Evolutionary conservation across 1,140 invertebrate species (phyloP), one percentile per base, ranked within the genome.

Genomic region (Sycophaga agraensis): DNA sequence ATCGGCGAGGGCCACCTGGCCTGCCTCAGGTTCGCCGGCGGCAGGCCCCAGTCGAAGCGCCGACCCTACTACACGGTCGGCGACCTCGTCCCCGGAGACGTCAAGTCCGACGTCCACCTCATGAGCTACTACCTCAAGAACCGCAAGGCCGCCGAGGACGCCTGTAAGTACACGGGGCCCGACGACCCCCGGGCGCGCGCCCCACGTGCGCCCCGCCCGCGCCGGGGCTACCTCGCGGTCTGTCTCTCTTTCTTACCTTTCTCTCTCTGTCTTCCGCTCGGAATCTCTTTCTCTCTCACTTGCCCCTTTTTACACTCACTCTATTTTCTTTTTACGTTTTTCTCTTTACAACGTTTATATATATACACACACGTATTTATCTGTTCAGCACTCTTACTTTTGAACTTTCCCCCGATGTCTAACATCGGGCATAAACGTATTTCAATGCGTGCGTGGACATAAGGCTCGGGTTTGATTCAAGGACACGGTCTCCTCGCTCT

Each of bases 121-220:
- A 83, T 90, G 67, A 90, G 89, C 72, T 89, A 85, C 81, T 91
- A 91, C 78, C 84, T 85, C 73, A 89, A 88, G 82, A 88, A 88
- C 76, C 85, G 87, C 58, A 84, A 85, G 63, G 85, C 85, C 68
- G 86, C 85, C 61, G 82, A 83, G 65, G 73, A 69, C 70, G 76
- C 74, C 65, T 79, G 79, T 80, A 66, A 81, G 78, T 79, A 72
- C 22, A 31, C 28, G 11, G 28, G 11, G 11, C 11, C 28, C 4
- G 28, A 12, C 39, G 39, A 40, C 17, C 42, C 6, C 37, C 3
- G 37, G n/a, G 6, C 37, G 6, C 6, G n/a, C 37, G 8, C 37
- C n/a, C 37, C 40, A 17, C 11, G 28, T 31, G 28, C 4, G 11
- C 28, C 28, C 5, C 28, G 28, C 28, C 5, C 28, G 28, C 5